Conservation (phyloP, 2,113 vertebrate species). For the Theropithecus gelada region DNA sequence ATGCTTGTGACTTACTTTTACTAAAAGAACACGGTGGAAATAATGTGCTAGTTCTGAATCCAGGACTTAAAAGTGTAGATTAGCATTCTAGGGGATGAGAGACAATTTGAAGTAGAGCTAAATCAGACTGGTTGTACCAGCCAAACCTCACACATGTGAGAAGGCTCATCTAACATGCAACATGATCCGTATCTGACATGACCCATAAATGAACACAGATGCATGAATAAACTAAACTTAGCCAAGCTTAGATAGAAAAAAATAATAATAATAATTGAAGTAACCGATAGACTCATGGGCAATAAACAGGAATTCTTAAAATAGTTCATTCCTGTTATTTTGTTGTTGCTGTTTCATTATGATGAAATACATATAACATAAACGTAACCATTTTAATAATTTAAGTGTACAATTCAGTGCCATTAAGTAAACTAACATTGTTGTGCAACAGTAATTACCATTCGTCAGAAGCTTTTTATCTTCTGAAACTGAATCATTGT, state of each 20-base stretch:
- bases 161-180: not conserved
- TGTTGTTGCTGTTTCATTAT: not conserved
- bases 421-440: not conserved
- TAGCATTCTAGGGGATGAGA: not conserved
- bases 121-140: rapidly evolving
- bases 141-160: not conserved
- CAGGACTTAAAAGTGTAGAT: not conserved
- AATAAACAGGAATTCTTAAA: not conserved
- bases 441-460: not conserved
- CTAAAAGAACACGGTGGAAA: not conserved
- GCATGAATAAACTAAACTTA: not conserved
- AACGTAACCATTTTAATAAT: not conserved
- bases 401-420: not conserved
- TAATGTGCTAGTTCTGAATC: not conserved
- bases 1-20: not conserved
- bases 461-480: not conserved
- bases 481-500: not conserved
- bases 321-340: not conserved
- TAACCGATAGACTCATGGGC: not conserved
- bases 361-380: not conserved
- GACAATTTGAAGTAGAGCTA: not conserved
- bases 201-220: not conserved
- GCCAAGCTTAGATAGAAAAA: not conserved
- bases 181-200: not conserved
- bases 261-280: rapidly evolving